phyloP scores from a whole-genome alignment of 2,797 vertebrate genomes.

The Microctenopoma lineatum region DNA sequence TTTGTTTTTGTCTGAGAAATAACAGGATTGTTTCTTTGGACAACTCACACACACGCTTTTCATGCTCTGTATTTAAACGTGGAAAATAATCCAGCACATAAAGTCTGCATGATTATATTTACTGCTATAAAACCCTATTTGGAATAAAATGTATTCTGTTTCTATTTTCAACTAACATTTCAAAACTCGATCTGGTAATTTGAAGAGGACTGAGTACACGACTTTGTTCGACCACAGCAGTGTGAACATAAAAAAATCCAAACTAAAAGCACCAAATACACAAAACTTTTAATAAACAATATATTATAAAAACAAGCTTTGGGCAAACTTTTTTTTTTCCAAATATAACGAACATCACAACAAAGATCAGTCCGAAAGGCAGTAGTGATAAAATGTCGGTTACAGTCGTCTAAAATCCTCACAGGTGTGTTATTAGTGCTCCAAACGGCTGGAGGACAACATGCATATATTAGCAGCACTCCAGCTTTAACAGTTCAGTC shows the following conservation, averaged over 20 bases:
- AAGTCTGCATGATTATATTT: background rate
- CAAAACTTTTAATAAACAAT: slow-evolving; percentile 61
- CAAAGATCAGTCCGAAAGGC: slow-evolving; percentile 22
- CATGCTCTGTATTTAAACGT: background rate
- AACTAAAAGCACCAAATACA: slow-evolving; percentile 6
- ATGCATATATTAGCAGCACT: background rate
- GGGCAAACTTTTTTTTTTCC: slow-evolving; percentile 31
- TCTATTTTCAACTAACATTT: background rate
- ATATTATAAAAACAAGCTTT: slow-evolving; percentile 36
- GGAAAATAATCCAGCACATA: background rate
- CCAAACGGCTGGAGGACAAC: slow-evolving; percentile 5
- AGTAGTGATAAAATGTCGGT: slow-evolving; percentile 37
- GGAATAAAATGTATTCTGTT: background rate
- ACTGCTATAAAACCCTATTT: background rate
- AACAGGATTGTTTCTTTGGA: too few species aligned
- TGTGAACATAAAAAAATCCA: background rate
- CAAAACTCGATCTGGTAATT: background rate
- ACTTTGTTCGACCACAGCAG: background rate
- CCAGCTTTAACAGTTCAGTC: slow-evolving; percentile 6
- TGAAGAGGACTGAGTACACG: too few species aligned
- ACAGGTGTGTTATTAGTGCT: background rate
- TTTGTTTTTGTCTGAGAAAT: too few species aligned
- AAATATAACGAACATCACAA: slow-evolving; percentile 35
- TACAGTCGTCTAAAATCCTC: slow-evolving; percentile 20
- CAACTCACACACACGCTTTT: too few species aligned